These are phyloP conservation scores for Sphenodon punctatus DNA, from an alignment of 2,797 vertebrate species.

Conservation along the genomic window DNA sequence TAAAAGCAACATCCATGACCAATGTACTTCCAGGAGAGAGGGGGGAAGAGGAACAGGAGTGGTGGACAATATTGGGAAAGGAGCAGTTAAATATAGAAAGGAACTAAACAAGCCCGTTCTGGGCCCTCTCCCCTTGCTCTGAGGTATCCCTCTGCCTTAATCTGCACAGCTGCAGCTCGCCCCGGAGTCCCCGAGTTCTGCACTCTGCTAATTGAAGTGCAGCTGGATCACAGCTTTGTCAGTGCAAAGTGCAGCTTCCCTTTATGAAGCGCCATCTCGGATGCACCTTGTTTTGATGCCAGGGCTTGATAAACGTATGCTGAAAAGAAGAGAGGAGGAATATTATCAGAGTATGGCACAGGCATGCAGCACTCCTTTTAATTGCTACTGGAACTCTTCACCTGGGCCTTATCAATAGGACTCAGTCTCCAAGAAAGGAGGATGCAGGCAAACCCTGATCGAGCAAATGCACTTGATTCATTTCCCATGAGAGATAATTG, in stretches of 20 bases:
- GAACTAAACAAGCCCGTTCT: not conserved
- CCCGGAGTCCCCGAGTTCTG: slow-evolving; percentile 29
- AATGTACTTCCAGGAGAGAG: not conserved
- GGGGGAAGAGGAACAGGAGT: not conserved
- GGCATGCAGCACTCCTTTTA: slow-evolving; percentile 57
- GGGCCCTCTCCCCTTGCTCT: not conserved
- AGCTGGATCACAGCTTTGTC: slow-evolving; percentile 40
- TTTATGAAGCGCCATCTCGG: slow-evolving; percentile 30
- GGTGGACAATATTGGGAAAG: not conserved
- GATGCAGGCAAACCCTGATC: slow-evolving; percentile 50
- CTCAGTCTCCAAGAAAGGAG: slow-evolving; percentile 56
- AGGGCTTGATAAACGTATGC: not conserved
- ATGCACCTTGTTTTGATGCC: slow-evolving; percentile 13
- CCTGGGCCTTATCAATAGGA: slow-evolving; percentile 42
- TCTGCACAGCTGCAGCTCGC: slow-evolving; percentile 36
- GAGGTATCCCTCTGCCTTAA: slow-evolving; percentile 24
- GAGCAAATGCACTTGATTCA: slow-evolving; percentile 55
- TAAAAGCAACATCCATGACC: not conserved
- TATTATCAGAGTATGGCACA: slow-evolving; percentile 20
- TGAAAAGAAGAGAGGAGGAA: slow-evolving; percentile 29
- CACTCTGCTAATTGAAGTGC: slow-evolving; percentile 55
- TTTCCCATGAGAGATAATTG: slow-evolving; percentile 43
- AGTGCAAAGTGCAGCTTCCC: slow-evolving; percentile 25
- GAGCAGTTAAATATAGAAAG: slow-evolving; percentile 2
- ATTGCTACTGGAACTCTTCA: slow-evolving; percentile 66